A percentile compares a stretch with the other conserved stretches of the same genome.
phyloP scores from a whole-genome alignment of 2,113 vertebrate species.

The Zosterops lateralis region DNA sequence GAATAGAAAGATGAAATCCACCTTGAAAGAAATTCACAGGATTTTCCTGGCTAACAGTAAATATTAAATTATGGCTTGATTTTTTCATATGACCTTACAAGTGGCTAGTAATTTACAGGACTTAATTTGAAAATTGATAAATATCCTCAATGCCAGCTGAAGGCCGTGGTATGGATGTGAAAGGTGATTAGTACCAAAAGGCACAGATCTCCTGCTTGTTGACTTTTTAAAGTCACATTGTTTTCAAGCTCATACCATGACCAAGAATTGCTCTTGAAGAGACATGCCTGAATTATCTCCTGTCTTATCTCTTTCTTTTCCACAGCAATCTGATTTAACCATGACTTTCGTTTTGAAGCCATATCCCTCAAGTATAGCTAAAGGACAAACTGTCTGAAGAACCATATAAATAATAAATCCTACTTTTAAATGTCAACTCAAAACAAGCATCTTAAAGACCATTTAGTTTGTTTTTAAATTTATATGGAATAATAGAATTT shows the following conservation, averaged over 20 bases:
- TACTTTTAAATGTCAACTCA: constrained; percentile 34
- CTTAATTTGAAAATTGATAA: neutral
- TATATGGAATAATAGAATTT: constrained; percentile 10
- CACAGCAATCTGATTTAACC: neutral
- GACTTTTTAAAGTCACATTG: neutral
- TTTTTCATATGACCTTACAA: neutral
- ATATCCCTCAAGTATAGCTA: neutral
- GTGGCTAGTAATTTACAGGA: neutral
- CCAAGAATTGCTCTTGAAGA: neutral
- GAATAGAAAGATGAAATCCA: neutral
- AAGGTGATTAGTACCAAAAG: neutral
- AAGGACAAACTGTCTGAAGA: constrained; percentile 38
- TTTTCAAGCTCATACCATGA: neutral
- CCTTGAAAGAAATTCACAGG: neutral
- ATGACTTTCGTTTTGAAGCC: neutral
- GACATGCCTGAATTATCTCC: neutral
- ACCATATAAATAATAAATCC: constrained; percentile 22
- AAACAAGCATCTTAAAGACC: neutral
- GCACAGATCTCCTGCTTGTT: neutral
- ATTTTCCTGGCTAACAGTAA: neutral
- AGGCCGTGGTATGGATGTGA: neutral
- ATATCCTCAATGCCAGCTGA: neutral
- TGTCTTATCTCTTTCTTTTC: neutral
- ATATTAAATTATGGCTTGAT: neutral
- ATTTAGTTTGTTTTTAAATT: neutral